Percentiles rank a stretch among this genome's conserved stretches.
phyloP scores from a whole-genome alignment of 2,797 vertebrate genomes.

The Pangasius sanitwongsei region DNA sequence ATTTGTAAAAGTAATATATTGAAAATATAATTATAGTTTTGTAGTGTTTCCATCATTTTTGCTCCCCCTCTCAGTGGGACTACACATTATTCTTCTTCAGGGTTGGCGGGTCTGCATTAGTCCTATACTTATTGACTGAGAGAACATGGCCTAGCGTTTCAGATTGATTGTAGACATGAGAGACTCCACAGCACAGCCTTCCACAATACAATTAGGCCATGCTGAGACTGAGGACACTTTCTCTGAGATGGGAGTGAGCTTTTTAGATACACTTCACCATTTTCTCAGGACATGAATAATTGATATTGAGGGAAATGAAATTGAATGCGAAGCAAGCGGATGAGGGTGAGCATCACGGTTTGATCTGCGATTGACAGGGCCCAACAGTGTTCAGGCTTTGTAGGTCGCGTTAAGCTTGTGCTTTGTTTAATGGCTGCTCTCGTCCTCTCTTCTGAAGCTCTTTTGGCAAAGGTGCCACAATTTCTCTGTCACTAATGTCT shows the following conservation, averaged over 20 bases:
- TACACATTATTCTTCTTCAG: neutral
- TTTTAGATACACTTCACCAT: neutral
- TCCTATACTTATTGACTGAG: neutral
- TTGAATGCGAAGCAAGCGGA: conserved; percentile 10
- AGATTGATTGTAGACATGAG: conserved; percentile 1
- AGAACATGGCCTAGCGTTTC: neutral
- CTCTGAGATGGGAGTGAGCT: neutral
- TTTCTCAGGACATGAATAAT: conserved; percentile 18
- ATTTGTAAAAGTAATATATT: neutral
- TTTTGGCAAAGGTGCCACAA: conserved; percentile 3
- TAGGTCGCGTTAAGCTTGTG: conserved; percentile 51
- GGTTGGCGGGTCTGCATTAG: neutral
- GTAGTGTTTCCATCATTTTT: neutral
- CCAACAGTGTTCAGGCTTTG: conserved; percentile 28
- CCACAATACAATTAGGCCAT: neutral
- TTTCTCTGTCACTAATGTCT: conserved; percentile 34
- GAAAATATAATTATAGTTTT: neutral
- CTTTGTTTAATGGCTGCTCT: conserved; percentile 36
- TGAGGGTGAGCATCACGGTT: conserved; percentile 10
- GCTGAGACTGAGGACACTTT: neutral
- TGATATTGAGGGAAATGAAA: conserved; percentile 29
- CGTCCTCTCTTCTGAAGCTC: conserved; percentile 14
- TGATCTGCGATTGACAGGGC: conserved; percentile 12
- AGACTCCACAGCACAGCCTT: conserved; percentile 6
- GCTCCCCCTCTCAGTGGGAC: neutral